Evolutionary conservation across 2,113 vertebrate genomes (phyloP).

Genomic region (Odontophorus gujanensis): DNA sequence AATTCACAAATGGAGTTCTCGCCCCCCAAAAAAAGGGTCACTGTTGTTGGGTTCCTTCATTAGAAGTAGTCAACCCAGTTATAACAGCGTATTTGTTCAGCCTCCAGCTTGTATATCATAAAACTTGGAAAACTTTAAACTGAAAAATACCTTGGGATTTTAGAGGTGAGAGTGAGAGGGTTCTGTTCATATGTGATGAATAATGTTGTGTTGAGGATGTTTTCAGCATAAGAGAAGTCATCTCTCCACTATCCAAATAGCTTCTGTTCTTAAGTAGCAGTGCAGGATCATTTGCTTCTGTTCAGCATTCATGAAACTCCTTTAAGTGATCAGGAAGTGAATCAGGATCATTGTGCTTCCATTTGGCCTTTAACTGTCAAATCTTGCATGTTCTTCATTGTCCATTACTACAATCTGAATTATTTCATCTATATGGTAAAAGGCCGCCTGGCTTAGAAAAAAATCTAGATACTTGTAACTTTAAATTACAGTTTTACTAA

Average conservation of each 20-base stretch:
- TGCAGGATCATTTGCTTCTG: background rate
- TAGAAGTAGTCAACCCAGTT: background rate
- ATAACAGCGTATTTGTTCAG: background rate
- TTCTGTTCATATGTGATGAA: background rate
- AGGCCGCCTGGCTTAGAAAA: background rate
- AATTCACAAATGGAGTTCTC: background rate
- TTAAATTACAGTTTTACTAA: background rate
- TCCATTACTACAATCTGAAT: background rate
- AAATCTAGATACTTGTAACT: background rate
- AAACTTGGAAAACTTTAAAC: background rate
- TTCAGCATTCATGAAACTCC: background rate
- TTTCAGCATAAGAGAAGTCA: background rate
- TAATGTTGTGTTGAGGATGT: background rate
- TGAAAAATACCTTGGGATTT: background rate
- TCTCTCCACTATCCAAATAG: background rate
- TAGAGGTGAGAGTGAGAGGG: background rate
- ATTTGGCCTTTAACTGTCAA: background rate
- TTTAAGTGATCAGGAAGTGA: background rate
- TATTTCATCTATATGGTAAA: background rate
- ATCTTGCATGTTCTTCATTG: background rate
- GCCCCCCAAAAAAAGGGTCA: background rate
- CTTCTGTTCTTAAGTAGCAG: background rate
- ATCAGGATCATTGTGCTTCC: background rate
- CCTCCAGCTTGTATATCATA: background rate
- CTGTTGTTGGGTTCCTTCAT: too few relatives aligned